phyloP scores from a whole-genome alignment of 2,888 invertebrate genomes.

The Eumerus sabulonum region DNA sequence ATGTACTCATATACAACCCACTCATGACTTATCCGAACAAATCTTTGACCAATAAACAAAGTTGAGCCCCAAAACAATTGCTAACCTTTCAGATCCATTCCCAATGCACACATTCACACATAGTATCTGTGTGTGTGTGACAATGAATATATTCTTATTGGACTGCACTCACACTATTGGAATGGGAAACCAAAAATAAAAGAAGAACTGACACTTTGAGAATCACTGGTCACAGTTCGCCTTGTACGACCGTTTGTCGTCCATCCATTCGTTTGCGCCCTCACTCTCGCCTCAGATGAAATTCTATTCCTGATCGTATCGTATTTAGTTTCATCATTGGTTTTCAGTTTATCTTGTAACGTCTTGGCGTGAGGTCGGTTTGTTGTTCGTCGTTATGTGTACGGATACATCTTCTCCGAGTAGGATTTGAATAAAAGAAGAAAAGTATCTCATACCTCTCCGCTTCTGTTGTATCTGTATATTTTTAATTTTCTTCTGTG shows the following conservation, averaged over 20 bases:
- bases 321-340: conserved; percentile 71
- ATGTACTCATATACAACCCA: conserved; percentile 5
- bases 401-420: conserved; percentile 41
- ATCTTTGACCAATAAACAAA: conserved; percentile 50
- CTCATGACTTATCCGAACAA: conserved; percentile 12
- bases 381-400: conserved; percentile 25
- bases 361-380: conserved; percentile 73
- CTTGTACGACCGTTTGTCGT: conserved; percentile 30
- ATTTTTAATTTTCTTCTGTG: conserved; percentile 16
- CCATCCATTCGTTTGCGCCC: conserved; percentile 65
- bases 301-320: conserved; percentile 72
- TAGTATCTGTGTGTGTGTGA: not conserved
- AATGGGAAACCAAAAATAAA: no score
- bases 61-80: conserved; percentile 50
- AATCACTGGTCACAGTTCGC: conserved; percentile 35
- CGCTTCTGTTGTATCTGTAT: conserved; percentile 26
- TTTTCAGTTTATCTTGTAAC: conserved; percentile 74
- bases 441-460: conserved; percentile 39
- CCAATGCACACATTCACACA: not conserved
- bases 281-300: conserved; percentile 69
- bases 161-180: conserved; percentile 33
- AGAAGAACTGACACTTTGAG: conserved; percentile 27
- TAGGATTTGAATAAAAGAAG: conserved; percentile 70
- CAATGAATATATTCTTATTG: conserved; percentile 46
- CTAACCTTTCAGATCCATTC: conserved; percentile 40